Evolutionary conservation across 2,888 invertebrate species (phyloP).

Genomic region (Congeria kusceri): DNA sequence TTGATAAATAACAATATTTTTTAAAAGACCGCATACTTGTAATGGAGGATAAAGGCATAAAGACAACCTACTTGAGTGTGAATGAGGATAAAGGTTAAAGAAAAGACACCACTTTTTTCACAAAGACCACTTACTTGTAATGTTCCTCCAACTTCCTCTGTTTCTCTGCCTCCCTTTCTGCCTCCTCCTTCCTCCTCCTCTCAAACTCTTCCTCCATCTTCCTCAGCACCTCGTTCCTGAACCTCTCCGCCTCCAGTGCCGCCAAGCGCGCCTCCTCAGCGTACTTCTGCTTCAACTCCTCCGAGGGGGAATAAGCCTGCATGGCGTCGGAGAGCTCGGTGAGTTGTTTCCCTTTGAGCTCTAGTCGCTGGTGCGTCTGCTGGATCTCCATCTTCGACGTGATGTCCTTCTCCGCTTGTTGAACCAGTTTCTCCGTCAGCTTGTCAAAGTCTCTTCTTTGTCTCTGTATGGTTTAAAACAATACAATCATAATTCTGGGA

Average conservation of each 20-base stretch:
- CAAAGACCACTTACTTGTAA: constrained; percentile 67
- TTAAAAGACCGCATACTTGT: too few species aligned
- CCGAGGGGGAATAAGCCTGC: constrained; percentile 76
- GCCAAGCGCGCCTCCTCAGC: constrained; percentile 75
- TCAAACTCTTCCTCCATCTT: constrained; percentile 79
- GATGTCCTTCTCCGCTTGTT: constrained; percentile 75
- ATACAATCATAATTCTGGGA: too few species aligned
- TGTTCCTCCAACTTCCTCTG: constrained; percentile 73
- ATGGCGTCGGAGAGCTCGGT: constrained; percentile 81
- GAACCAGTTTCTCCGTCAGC: constrained; percentile 74
- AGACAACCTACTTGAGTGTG: too few species aligned
- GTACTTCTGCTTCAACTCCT: constrained; percentile 79
- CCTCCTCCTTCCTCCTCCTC: constrained; percentile 73
- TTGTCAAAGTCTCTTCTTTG: constrained; percentile 80
- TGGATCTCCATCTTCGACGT: constrained; percentile 75
- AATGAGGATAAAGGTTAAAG: too few species aligned
- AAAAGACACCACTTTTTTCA: too few species aligned
- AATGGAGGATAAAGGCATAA: too few species aligned
- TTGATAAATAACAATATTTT: too few species aligned
- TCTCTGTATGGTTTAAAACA: constrained; percentile 61
- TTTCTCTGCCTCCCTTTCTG: constrained; percentile 75
- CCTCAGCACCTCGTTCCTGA: constrained; percentile 71
- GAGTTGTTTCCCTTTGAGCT: constrained; percentile 82
- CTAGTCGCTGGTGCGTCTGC: constrained; percentile 77
- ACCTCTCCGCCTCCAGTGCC: constrained; percentile 72